These are phyloP conservation scores for Caiman crocodilus DNA, from an alignment of 2,797 vertebrate genomes.

Conservation along the genomic window DNA sequence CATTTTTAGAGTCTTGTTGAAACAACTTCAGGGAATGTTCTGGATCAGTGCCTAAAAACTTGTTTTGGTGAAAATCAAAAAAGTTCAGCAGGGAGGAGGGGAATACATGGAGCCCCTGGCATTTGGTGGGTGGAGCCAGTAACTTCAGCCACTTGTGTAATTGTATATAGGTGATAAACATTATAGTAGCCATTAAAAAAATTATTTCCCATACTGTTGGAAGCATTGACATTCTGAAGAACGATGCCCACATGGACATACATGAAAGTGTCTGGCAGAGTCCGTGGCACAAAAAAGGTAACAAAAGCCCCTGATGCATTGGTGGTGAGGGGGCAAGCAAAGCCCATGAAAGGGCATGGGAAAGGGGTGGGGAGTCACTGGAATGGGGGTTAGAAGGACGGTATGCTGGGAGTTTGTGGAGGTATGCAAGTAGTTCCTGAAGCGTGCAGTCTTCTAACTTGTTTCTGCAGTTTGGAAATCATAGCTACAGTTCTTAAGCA, in stretches of 20 bases:
- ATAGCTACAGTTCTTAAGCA: neutral
- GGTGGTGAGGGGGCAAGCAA: neutral
- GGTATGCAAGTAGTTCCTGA: neutral
- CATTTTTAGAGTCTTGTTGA: too few species aligned
- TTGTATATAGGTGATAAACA: slow-evolving; percentile 26
- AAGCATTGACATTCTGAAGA: neutral
- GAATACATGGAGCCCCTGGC: neutral
- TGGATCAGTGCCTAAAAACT: neutral
- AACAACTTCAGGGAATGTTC: neutral
- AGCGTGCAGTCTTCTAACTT: neutral
- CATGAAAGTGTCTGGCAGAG: neutral
- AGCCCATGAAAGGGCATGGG: neutral
- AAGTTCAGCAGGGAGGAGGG: neutral
- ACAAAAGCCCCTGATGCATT: neutral
- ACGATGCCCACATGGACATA: neutral
- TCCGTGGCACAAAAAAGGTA: neutral
- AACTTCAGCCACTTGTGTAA: slow-evolving; percentile 38
- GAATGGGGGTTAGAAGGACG: neutral
- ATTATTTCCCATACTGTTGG: neutral
- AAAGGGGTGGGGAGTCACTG: neutral
- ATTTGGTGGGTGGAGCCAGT: neutral
- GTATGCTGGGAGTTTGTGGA: accelerated
- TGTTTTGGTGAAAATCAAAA: neutral
- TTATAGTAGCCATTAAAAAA: slow-evolving; percentile 36
- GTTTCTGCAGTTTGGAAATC: neutral